A percentile compares a stretch with the other conserved stretches of the same genome.
Conservation (phyloP, 2,888 invertebrate species). For the Pterobdella sp. region DNA sequence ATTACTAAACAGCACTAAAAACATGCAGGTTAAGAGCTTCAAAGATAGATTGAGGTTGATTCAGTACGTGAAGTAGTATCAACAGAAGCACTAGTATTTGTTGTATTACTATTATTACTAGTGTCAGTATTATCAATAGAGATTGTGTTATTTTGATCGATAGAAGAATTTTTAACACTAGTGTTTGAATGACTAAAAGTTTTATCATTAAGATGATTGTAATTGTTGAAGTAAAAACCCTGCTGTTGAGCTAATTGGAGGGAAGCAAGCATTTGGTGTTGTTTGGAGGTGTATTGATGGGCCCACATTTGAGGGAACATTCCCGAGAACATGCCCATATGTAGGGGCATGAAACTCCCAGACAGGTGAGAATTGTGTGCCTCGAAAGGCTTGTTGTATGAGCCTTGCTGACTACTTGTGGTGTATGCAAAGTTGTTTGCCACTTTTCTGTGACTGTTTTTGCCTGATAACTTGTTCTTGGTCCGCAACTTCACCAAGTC, state of each 20-base stretch:
- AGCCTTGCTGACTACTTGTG: background rate
- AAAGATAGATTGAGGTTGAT: too few species aligned
- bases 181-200: too few species aligned
- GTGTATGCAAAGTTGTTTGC: background rate
- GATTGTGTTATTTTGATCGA: too few species aligned
- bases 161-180: too few species aligned
- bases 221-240: slow-evolving; percentile 10
- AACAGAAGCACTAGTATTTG: too few species aligned
- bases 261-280: slow-evolving; percentile 30
- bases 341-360: slow-evolving; percentile 25
- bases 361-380: slow-evolving; percentile 21
- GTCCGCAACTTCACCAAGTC: slow-evolving; percentile 37
- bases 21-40: too few species aligned
- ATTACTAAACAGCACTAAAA: too few species aligned
- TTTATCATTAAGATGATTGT: background rate
- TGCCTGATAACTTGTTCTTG: slow-evolving; percentile 30
- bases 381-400: background rate
- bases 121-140: too few species aligned
- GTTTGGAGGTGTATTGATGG: slow-evolving; percentile 28
- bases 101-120: too few species aligned
- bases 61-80: too few species aligned
- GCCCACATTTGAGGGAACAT: slow-evolving; percentile 34
- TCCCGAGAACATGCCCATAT: slow-evolving; percentile 26
- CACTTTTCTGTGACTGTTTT: background rate
- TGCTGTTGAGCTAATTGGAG: slow-evolving; percentile 31